Conservation (phyloP, 2,113 vertebrate genomes). For the Tapirus terrestris region DNA sequence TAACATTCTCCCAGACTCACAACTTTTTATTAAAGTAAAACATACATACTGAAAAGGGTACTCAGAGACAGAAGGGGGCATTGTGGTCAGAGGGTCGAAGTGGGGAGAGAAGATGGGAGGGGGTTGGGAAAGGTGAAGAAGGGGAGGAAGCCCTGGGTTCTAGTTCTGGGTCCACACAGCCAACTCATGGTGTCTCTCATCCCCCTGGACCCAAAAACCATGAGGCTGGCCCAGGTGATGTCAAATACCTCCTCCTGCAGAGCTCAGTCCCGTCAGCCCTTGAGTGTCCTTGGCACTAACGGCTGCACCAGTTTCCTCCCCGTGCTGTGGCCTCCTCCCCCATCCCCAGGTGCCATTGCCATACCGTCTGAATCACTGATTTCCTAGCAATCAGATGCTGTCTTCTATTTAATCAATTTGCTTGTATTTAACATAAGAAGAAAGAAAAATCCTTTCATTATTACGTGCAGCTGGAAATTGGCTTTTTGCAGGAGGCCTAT, state of each 20-base stretch:
- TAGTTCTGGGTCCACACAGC: not conserved
- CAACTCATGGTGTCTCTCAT: not conserved
- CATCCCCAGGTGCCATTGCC: not conserved
- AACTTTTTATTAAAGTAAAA: not conserved
- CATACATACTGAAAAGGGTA: not conserved
- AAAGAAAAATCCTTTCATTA: conserved; percentile 52
- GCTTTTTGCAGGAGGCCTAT: conserved; percentile 24
- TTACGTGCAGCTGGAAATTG: not conserved
- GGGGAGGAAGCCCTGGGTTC: not conserved
- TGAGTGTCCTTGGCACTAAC: not conserved
- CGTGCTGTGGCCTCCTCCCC: not conserved
- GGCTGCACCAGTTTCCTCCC: not conserved
- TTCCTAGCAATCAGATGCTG: conserved; percentile 46
- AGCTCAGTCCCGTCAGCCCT: not conserved
- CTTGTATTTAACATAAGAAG: conserved; percentile 66
- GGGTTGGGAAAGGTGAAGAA: not conserved
- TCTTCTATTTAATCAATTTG: conserved; percentile 57
- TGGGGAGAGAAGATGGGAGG: not conserved
- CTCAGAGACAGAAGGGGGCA: not conserved
- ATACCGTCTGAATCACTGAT: not conserved
- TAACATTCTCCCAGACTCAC: not conserved
- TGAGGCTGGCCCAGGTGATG: not conserved
- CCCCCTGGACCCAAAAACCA: not conserved
- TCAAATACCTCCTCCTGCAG: not conserved
- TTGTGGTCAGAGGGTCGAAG: not conserved